Evolutionary conservation across 2,797 vertebrate genomes (phyloP).

Genomic region (Aphelocoma californica): DNA sequence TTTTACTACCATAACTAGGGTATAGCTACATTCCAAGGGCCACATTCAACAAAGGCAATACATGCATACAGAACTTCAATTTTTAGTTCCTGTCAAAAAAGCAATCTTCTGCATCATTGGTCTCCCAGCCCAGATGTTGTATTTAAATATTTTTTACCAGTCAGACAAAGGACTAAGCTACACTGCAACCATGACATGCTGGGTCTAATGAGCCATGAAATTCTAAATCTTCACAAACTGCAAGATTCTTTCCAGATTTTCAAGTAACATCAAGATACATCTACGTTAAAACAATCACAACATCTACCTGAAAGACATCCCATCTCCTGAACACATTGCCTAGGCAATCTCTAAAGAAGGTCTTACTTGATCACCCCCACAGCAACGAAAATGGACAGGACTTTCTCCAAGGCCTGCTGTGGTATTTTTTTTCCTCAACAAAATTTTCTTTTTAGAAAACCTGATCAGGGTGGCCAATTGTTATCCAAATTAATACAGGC

Average conservation of each 20-base stretch:
- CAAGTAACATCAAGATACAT: rapidly evolving
- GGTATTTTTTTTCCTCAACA: neutral
- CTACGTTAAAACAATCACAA: neutral
- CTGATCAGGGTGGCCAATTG: neutral
- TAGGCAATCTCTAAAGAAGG: neutral
- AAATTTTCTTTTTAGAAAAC: neutral
- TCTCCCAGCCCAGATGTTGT: neutral
- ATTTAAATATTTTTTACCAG: neutral
- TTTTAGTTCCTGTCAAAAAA: neutral
- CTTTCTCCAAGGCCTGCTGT: neutral
- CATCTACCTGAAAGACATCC: neutral
- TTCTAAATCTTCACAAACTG: neutral
- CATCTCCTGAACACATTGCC: neutral
- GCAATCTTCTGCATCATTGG: neutral
- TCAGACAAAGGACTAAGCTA: neutral
- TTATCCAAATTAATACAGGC: neutral
- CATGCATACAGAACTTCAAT: neutral
- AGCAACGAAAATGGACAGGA: neutral
- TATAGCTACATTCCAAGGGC: neutral
- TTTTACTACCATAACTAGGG: neutral
- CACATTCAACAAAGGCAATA: neutral
- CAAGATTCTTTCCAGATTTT: neutral
- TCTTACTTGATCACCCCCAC: neutral
- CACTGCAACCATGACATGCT: neutral
- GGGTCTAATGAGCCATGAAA: neutral